These are phyloP conservation scores for Heterocephalus glaber DNA, from an alignment of 2,113 vertebrate species.

Conservation along the genomic window DNA sequence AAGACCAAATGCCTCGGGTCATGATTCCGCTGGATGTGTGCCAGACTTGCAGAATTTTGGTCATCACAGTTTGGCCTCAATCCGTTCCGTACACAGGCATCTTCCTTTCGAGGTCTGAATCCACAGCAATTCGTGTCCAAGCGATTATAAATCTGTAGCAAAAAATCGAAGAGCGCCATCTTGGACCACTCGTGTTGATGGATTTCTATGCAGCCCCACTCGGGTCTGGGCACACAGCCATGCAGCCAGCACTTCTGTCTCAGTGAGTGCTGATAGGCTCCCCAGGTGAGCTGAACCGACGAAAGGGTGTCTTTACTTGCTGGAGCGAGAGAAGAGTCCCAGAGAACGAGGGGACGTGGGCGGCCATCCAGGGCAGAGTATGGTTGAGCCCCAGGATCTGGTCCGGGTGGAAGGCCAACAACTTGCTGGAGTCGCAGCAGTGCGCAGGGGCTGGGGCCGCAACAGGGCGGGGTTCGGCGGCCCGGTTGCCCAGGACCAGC, in stretches of 20 bases:
- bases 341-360: constrained; percentile 90
- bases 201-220: constrained; percentile 90
- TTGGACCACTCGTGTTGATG: constrained; percentile 97
- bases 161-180: constrained; percentile 96
- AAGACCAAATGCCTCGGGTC: constrained; percentile 92
- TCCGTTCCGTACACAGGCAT: constrained; percentile 88
- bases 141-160: constrained; percentile 95
- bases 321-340: constrained; percentile 90
- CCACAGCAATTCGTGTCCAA: constrained; percentile 96
- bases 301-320: constrained; percentile 86
- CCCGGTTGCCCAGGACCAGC: too few species aligned
- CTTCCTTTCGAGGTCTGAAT: constrained; percentile 93
- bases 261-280: constrained; percentile 90
- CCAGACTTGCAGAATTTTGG: constrained; percentile 85
- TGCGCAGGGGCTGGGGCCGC: too few species aligned
- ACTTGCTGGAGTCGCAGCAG: too few species aligned
- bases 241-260: constrained; percentile 94
- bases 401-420: too few species aligned
- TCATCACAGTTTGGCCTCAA: constrained; percentile 85
- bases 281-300: constrained; percentile 91
- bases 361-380: too few species aligned
- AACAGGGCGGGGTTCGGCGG: too few species aligned
- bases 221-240: constrained; percentile 88
- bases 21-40: constrained; percentile 88
- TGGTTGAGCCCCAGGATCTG: too few species aligned